Percentiles rank a stretch among this genome's conserved stretches.
These are phyloP conservation scores for Bembecia ichneumoniformis DNA, from an alignment of 2,888 invertebrate species.

Conservation along the genomic window DNA sequence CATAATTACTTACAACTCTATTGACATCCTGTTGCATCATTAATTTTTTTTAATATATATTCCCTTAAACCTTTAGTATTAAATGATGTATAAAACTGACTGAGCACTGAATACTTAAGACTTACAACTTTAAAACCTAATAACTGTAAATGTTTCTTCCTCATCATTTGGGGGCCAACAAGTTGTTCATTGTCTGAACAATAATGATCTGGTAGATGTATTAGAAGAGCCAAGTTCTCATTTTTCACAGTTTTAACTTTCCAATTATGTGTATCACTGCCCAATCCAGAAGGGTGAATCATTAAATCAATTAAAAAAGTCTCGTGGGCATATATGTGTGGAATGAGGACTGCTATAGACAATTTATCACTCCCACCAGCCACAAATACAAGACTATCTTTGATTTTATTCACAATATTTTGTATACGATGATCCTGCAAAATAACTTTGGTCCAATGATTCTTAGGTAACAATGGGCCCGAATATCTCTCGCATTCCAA, in stretches of 20 bases:
- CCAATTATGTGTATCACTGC: slow-evolving; percentile 52
- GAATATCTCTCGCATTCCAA: slow-evolving; percentile 73
- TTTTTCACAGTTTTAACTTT: slow-evolving; percentile 50
- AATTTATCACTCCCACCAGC: slow-evolving; percentile 59
- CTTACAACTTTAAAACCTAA: slow-evolving; percentile 76
- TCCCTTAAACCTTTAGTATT: slow-evolving; percentile 58
- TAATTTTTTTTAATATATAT: slow-evolving; percentile 64
- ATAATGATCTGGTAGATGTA: slow-evolving; percentile 77
- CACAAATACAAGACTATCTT: slow-evolving; percentile 46
- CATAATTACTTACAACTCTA: neutral
- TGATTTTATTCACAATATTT: slow-evolving; percentile 59
- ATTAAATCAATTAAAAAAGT: slow-evolving; percentile 75
- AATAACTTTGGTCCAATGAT: slow-evolving; percentile 63
- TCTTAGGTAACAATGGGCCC: slow-evolving; percentile 71
- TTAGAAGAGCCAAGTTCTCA: slow-evolving; percentile 69
- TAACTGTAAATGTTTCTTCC: slow-evolving; percentile 73
- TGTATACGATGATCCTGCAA: slow-evolving; percentile 67
- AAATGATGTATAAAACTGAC: slow-evolving; percentile 53
- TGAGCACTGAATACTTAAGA: slow-evolving; percentile 67
- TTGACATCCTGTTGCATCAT: slow-evolving; percentile 34
- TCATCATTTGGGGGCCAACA: slow-evolving; percentile 76
- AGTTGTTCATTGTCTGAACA: slow-evolving; percentile 69
- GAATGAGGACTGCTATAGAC: slow-evolving; percentile 64
- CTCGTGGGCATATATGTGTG: slow-evolving; percentile 68
- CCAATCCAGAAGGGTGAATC: slow-evolving; percentile 61